phyloP scores from a whole-genome alignment of 1,140 invertebrate genomes.

The Zaprionus gabonicus region DNA sequence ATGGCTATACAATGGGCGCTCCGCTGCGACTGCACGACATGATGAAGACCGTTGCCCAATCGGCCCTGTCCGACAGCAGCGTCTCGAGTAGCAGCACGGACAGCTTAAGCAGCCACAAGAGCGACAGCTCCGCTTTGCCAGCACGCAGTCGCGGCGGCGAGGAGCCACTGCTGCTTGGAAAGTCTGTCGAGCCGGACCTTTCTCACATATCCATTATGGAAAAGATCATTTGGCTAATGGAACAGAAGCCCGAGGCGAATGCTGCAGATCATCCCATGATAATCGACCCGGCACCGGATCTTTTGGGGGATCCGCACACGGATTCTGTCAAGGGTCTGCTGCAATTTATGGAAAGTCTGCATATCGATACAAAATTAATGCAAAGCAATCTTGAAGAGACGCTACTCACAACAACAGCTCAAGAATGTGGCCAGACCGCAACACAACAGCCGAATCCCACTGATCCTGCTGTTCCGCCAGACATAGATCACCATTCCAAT shows the following conservation, averaged over 20 bases:
- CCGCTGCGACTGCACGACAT: conserved; percentile 19
- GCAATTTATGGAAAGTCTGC: conserved; percentile 20
- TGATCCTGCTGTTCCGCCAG: background rate
- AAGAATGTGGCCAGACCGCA: background rate
- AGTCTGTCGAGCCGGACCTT: background rate
- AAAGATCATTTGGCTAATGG: conserved; percentile 32
- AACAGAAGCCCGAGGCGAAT: background rate
- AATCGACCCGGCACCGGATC: background rate
- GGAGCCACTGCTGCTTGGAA: background rate
- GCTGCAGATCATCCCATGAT: background rate
- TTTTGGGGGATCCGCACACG: background rate
- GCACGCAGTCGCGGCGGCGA: conserved; percentile 8
- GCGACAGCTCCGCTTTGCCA: conserved; percentile 10
- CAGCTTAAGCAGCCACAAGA: conserved; percentile 33
- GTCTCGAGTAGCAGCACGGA: conserved; percentile 33
- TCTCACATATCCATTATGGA: conserved; percentile 14
- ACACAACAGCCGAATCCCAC: background rate
- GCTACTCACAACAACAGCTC: background rate
- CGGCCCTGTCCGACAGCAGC: conserved; percentile 25
- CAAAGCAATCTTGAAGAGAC: background rate
- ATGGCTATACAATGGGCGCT: background rate
- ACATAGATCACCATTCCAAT: conserved; percentile 1
- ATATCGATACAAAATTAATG: background rate
- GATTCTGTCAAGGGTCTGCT: conserved; percentile 1
- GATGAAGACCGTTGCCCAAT: conserved; percentile 21